Evolutionary conservation across 1,140 invertebrate species (phyloP).

Genomic region (Drosophila teissieri): DNA sequence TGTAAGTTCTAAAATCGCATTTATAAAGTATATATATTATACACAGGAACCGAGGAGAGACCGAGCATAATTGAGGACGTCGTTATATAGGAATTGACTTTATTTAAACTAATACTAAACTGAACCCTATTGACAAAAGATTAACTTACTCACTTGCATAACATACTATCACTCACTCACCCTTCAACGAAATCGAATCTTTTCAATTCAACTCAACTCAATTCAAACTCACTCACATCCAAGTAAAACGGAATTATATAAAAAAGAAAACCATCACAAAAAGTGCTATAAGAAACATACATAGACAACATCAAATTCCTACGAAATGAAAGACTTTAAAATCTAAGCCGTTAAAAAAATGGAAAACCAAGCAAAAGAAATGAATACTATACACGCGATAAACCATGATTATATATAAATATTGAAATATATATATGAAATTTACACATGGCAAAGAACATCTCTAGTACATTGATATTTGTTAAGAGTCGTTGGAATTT

Average conservation of each 20-base stretch:
- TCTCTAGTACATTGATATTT: slow-evolving; percentile 67
- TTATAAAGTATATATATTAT: slow-evolving; percentile 72
- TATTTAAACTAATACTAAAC: slow-evolving; percentile 46
- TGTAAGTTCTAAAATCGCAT: slow-evolving; percentile 83
- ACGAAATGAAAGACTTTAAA: slow-evolving; percentile 84
- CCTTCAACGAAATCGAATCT: slow-evolving; percentile 12
- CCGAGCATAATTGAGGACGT: slow-evolving; percentile 57
- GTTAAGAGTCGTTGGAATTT: slow-evolving; percentile 81
- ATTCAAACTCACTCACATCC: slow-evolving; percentile 14
- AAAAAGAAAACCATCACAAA: slow-evolving; percentile 24
- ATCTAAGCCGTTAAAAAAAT: slow-evolving; percentile 77
- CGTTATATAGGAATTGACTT: slow-evolving; percentile 81
- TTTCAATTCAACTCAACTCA: slow-evolving; percentile 15
- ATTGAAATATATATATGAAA: slow-evolving; percentile 39
- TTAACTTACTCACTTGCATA: slow-evolving; percentile 37
- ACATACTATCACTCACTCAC: slow-evolving; percentile 30
- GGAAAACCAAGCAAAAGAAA: slow-evolving; percentile 40
- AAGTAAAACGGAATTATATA: neutral
- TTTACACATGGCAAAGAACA: slow-evolving; percentile 67
- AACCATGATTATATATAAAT: slow-evolving; percentile 44
- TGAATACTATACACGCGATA: slow-evolving; percentile 60
- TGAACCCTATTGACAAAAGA: slow-evolving; percentile 35
- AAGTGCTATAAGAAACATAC: slow-evolving; percentile 57
- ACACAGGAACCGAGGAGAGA: slow-evolving; percentile 52
- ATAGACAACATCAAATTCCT: slow-evolving; percentile 83